Percentiles rank a stretch among this genome's conserved stretches.
These are phyloP conservation scores for Tyto alba DNA, from an alignment of 2,113 vertebrate genomes.

Conservation along the genomic window DNA sequence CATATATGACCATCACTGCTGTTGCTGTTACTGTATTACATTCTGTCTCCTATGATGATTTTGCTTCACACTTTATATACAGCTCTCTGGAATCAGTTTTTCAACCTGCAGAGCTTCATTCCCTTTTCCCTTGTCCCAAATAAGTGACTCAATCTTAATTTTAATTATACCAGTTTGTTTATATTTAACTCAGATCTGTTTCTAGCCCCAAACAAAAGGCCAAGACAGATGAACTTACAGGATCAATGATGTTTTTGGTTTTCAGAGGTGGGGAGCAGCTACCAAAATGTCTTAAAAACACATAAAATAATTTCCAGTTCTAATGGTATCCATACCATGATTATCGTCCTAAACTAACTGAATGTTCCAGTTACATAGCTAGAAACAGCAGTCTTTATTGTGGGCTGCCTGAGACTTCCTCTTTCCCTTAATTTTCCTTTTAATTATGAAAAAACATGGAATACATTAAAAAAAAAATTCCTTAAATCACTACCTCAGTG, in stretches of 20 bases:
- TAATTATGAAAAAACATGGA: neutral
- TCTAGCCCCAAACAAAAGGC: neutral
- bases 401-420: neutral
- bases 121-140: neutral
- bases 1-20: neutral
- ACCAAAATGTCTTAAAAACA: neutral
- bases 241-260: neutral
- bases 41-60: neutral
- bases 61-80: neutral
- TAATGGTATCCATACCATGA: accelerated
- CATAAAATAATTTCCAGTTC: neutral
- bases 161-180: neutral
- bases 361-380: neutral
- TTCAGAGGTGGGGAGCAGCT: neutral
- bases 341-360: neutral
- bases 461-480: neutral
- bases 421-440: neutral
- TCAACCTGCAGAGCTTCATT: neutral
- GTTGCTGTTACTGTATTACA: neutral
- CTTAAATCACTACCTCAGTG: neutral
- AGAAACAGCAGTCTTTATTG: neutral
- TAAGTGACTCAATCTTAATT: neutral
- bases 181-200: neutral
- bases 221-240: neutral
- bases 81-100: neutral